These are phyloP conservation scores for Xenopus petersii DNA, from an alignment of 2,797 vertebrate genomes.

Conservation along the genomic window DNA sequence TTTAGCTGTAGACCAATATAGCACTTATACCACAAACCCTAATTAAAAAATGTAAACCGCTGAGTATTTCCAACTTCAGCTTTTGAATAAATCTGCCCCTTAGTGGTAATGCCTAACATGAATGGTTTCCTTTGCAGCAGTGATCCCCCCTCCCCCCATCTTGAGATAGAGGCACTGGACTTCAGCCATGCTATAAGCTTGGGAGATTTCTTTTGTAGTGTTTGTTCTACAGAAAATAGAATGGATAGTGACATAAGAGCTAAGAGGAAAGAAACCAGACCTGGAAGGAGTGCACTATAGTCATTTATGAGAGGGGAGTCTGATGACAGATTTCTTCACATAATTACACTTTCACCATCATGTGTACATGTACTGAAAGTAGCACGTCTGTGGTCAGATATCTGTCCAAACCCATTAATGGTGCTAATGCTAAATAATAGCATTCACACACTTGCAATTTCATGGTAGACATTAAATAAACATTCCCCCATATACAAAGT, in stretches of 20 bases:
- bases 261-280: conserved; percentile 3
- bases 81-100: background rate
- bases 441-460: too few relatives aligned
- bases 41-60: too few relatives aligned
- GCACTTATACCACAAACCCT: too few relatives aligned
- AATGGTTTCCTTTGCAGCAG: background rate
- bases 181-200: conserved; percentile 3
- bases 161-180: conserved; percentile 11
- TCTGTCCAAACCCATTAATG: too few relatives aligned
- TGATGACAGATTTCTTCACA: conserved; percentile 23
- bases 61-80: too few relatives aligned
- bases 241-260: background rate
- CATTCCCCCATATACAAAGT: too few relatives aligned
- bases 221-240: conserved; percentile 17
- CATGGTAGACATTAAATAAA: too few relatives aligned
- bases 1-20: too few relatives aligned
- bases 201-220: conserved; percentile 9
- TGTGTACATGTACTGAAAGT: background rate
- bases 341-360: conserved; percentile 7
- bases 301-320: conserved; percentile 16
- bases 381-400: too few relatives aligned
- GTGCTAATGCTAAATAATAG: too few relatives aligned
- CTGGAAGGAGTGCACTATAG: conserved; percentile 3
- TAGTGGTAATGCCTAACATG: background rate
- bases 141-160: conserved; percentile 16